Evolutionary conservation across 2,797 vertebrate genomes (phyloP).

Genomic region (Oryzias dopingdopingensis): DNA sequence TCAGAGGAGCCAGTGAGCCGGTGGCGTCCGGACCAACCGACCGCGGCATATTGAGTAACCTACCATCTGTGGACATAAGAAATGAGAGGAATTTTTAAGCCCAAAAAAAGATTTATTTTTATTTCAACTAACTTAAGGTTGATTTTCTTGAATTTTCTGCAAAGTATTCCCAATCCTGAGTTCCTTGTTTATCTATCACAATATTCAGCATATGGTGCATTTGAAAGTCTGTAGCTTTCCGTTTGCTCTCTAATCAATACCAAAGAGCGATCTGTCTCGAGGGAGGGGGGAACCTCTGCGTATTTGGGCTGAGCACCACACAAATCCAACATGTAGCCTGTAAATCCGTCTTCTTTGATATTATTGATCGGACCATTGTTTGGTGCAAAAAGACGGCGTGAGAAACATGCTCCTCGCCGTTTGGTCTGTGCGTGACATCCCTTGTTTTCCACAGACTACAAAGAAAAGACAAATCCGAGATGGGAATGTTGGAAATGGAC

Average conservation of each 20-base stretch:
- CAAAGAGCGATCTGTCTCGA: constrained; percentile 50
- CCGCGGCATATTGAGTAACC: constrained; percentile 83
- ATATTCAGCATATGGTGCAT: constrained; percentile 38
- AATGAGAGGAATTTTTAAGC: constrained; percentile 31
- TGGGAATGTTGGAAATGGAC: constrained; percentile 69
- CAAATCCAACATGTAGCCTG: constrained; percentile 39
- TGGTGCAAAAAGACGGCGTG: constrained; percentile 37
- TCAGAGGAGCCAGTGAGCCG: constrained; percentile 78
- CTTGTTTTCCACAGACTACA: constrained; percentile 52
- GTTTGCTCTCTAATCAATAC: constrained; percentile 64
- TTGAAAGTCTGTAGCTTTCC: constrained; percentile 57
- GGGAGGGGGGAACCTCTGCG: constrained; percentile 42
- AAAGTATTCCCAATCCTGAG: too few relatives aligned
- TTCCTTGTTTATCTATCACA: constrained; percentile 26
- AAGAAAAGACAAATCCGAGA: constrained; percentile 68
- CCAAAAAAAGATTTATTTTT: not conserved
- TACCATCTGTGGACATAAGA: constrained; percentile 79
- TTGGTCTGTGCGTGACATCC: constrained; percentile 51
- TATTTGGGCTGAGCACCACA: constrained; percentile 44
- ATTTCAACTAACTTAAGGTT: not conserved
- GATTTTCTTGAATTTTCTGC: not conserved
- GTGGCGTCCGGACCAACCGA: constrained; percentile 87
- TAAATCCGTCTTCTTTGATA: constrained; percentile 48
- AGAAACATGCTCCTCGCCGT: constrained; percentile 50
- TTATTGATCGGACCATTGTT: constrained; percentile 41